Evolutionary conservation across 2,113 vertebrate species (phyloP), one percentile per base, ranked within the genome.

Genomic region (Heliornis fulica): DNA sequence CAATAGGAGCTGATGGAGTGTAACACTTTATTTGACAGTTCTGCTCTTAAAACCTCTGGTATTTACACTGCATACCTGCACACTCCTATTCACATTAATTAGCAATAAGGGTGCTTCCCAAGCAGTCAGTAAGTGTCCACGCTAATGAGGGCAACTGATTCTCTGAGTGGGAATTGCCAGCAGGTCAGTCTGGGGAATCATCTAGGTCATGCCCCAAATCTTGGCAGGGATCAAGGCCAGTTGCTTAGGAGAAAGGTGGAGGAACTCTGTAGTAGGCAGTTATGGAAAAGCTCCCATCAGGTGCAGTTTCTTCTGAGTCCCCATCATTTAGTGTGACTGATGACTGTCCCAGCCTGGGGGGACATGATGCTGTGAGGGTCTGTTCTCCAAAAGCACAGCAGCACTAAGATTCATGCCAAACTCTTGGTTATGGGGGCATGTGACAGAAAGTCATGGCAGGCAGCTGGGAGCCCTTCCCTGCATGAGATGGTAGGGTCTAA

Each of bases 21-120:
- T 90, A 94, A 96, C 96, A 45, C 90, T 89, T 94, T 65, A 86
- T 96, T 96, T 98, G 97, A 97, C 97, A 97, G 95, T 92, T 97
- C 95, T 96, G 94, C 94, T 96, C 94, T 64, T 93, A 95, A 83
- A 92, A 87, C 66, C 82, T 81, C 56, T 38, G 72, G 90, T 96
- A 91, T 96, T 94, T 93, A 96, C 96, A 68, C 95, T 75, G 70
- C 87, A 43, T 88, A 89, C 93, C 94, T 97, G 92, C 92, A 68
- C 89, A 79, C 87, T 94, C 79, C 95, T 76, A 65, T 65, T 95
- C 95, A 82, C 89, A 75, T 88, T 95, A 94, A 95, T 97, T 97
- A 96, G 82, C 90, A 87, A 3, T 9, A 60, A 70, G 69, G 94
- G 80, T 63, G n/a, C 68, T 83, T 87, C 93, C 88, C 74, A 87